Evolutionary conservation across 2,888 invertebrate species (phyloP).

Genomic region (Latheticus oryzae): DNA sequence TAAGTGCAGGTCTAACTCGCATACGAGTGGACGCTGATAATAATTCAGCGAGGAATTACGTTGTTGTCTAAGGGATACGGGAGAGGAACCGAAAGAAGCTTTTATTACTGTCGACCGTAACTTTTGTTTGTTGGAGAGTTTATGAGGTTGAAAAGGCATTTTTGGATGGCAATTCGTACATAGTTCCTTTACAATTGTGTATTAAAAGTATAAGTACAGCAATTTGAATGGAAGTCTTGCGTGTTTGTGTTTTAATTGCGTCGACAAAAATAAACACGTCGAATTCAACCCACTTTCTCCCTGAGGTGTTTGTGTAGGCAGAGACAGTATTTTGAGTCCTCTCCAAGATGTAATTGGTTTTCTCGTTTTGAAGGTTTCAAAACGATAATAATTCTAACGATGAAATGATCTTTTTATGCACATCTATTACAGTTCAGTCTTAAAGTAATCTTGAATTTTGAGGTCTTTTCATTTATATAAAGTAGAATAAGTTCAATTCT

Average conservation of each 20-base stretch:
- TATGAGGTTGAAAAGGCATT: no score
- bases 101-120: no score
- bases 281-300: slow-evolving; percentile 8
- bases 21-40: slow-evolving; percentile 12
- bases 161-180: no score
- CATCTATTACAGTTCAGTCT: no score
- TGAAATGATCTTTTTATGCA: no score
- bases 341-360: background rate
- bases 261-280: slow-evolving; percentile 7
- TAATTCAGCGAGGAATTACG: slow-evolving; percentile 16
- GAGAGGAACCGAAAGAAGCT: no score
- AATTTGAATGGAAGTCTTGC: background rate
- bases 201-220: slow-evolving; percentile 4
- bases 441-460: no score
- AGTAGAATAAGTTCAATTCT: no score
- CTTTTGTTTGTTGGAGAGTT: no score
- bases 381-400: background rate
- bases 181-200: no score
- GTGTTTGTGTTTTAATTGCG: slow-evolving; percentile 8
- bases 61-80: background rate
- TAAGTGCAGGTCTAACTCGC: slow-evolving; percentile 34
- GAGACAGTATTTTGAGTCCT: slow-evolving; percentile 2
- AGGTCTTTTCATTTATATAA: no score
- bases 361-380: background rate
- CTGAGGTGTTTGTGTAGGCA: slow-evolving; percentile 4